Conservation (phyloP, 2,797 vertebrate genomes). For the Ptychobarbus kaznakovi region DNA sequence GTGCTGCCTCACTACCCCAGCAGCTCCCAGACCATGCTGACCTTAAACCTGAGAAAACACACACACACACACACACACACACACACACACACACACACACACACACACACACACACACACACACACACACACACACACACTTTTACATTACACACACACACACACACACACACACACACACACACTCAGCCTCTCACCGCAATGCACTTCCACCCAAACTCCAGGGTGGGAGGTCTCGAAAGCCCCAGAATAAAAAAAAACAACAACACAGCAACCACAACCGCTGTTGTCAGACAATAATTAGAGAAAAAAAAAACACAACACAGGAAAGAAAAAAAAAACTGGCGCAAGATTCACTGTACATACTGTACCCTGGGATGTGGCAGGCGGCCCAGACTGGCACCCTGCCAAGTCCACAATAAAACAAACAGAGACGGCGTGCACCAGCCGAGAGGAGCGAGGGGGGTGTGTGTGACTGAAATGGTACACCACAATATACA, state of each 20-base stretch:
- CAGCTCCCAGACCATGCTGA: conserved; percentile 55
- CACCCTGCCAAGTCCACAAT: conserved; percentile 82
- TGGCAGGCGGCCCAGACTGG: conserved; percentile 90
- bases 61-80: conserved; percentile 13
- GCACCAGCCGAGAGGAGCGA: conserved; percentile 68
- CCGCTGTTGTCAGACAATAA: conserved; percentile 76
- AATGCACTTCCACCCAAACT: conserved; percentile 27
- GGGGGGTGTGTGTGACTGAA: conserved; percentile 47
- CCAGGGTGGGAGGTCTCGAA: conserved; percentile 58
- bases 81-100: conserved; percentile 13
- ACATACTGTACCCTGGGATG: conserved; percentile 96
- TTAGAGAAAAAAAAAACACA: conserved; percentile 51
- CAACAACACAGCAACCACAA: conserved; percentile 67
- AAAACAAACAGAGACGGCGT: conserved; percentile 82
- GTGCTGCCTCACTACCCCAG: conserved; percentile 41
- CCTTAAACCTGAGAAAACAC: conserved; percentile 59
- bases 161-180: too few relatives aligned
- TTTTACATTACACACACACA: conserved; percentile 48
- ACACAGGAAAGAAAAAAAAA: conserved; percentile 68
- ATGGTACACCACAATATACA: conserved; percentile 63
- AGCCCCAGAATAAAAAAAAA: conserved; percentile 43
- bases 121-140: conserved; percentile 24
- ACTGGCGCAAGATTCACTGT: conserved; percentile 92
- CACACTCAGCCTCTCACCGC: conserved; percentile 1
- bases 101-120: too few relatives aligned